Evolutionary conservation across 2,113 vertebrate genomes (phyloP), one percentile per base, ranked within the genome.

Genomic region (Melanocharis versteri): DNA sequence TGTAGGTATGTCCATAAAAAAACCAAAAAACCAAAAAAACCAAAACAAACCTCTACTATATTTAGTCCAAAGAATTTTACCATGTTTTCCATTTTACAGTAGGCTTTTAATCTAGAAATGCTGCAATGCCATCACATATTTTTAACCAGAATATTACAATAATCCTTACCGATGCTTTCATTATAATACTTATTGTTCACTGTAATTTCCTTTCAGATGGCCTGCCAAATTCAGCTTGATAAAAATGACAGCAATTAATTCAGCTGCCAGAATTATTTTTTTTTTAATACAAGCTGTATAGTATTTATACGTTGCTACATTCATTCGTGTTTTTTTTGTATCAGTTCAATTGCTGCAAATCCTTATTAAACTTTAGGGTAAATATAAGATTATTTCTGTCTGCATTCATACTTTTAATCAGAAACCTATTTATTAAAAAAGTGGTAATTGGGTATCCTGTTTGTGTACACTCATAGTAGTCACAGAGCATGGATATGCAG

Each of bases 61-160:
- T 80, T 86, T 47, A 58, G 9, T 21, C 16, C 30, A 56, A 70
- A 88, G 15, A 35, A 33, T 70, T 94, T 62, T 76, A 7, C 13
- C 11, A 9, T 21, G 3, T 44, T 84, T 84, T 91, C 15, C 3
- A 19, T 80, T 83, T 85, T 80, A 53, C 19, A 50, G 42, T 51
- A 70, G 18, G 6, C 11, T 87, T 90, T 90, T 57, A 16, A 51
- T 39, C 23, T 35, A 62, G 27, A 85, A 82, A n/a, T 35, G 3
- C 20, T 73, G 12, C 44, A 83, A 60, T 37, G 35, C 15, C 58
- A 21, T 31, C 2, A 1, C 56, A 13, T 54, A 56, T 47, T 90
- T 91, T 90, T 62, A 90, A 73, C 72, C 85, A 58, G n/a, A 86
- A 23, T 68, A 69, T 90, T 83, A 45, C 30, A 90, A 24, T 42